phyloP scores from a whole-genome alignment of 2,113 vertebrate genomes.

The Lophotis ruficrista region DNA sequence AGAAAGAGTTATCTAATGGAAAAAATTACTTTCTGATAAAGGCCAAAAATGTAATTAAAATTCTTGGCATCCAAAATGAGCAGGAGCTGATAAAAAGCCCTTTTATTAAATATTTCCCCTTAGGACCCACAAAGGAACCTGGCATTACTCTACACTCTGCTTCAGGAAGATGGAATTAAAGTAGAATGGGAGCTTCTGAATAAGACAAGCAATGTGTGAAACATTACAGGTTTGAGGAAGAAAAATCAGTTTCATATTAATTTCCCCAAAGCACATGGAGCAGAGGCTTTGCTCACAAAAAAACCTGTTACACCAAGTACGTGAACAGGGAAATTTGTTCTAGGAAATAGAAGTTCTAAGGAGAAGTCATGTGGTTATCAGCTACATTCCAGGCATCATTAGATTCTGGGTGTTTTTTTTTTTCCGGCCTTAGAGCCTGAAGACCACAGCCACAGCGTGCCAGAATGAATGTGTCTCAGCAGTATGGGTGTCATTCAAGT shows the following conservation, averaged over 20 bases:
- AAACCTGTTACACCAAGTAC: neutral
- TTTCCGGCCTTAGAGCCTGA: neutral
- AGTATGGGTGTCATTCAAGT: neutral
- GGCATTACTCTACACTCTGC: neutral
- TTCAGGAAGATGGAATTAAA: conserved; percentile 29
- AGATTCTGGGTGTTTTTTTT: neutral
- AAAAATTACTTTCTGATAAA: neutral
- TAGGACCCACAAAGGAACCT: neutral
- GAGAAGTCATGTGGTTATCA: neutral
- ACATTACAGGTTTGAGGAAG: neutral
- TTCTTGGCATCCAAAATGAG: conserved; percentile 7
- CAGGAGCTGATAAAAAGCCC: neutral
- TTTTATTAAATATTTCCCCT: conserved; percentile 43
- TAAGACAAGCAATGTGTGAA: neutral
- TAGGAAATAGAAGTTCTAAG: neutral
- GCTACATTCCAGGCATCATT: neutral
- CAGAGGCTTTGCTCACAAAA: neutral
- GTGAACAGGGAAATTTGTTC: neutral
- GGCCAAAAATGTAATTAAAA: conserved; percentile 27
- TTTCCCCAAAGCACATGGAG: neutral
- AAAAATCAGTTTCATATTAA: neutral
- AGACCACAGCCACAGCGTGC: accelerated
- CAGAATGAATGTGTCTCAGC: accelerated
- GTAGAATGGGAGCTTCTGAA: neutral
- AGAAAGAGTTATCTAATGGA: neutral